These are phyloP conservation scores for Oligia strigilis DNA, from an alignment of 2,888 invertebrate genomes.

Conservation along the genomic window DNA sequence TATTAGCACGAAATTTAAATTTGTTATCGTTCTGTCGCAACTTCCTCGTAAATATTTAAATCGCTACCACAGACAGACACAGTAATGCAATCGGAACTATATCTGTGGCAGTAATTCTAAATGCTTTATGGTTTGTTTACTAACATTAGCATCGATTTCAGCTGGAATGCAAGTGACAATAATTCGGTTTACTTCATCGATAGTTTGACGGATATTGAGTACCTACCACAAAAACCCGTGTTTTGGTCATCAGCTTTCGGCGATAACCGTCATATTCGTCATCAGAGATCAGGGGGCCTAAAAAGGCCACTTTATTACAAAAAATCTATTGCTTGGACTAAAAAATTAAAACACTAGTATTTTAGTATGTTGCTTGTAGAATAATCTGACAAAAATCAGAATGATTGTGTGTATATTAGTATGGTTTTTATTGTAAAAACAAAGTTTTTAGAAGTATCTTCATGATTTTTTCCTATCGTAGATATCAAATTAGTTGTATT, in stretches of 20 bases:
- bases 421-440: too few relatives aligned
- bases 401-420: too few relatives aligned
- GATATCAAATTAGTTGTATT: too few relatives aligned
- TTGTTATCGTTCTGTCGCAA: not conserved
- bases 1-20: conserved; percentile 11
- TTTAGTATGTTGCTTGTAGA: too few relatives aligned
- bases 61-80: conserved; percentile 1
- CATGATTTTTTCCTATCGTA: too few relatives aligned
- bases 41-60: conserved; percentile 34
- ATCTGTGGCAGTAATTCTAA: not conserved
- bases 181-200: not conserved
- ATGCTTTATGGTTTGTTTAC: conserved; percentile 37
- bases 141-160: not conserved
- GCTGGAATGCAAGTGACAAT: not conserved
- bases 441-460: too few relatives aligned
- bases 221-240: not conserved
- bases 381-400: too few relatives aligned
- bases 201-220: not conserved
- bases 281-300: too few relatives aligned
- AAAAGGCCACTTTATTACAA: too few relatives aligned
- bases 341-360: too few relatives aligned
- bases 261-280: not conserved
- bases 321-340: too few relatives aligned
- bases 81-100: not conserved
- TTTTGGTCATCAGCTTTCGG: not conserved